A percentile compares a stretch with the other conserved stretches of the same genome.
Conservation (phyloP, 30 jellyfish, hydroid and myxozoan species). For the Aurelia sp. region DNA sequence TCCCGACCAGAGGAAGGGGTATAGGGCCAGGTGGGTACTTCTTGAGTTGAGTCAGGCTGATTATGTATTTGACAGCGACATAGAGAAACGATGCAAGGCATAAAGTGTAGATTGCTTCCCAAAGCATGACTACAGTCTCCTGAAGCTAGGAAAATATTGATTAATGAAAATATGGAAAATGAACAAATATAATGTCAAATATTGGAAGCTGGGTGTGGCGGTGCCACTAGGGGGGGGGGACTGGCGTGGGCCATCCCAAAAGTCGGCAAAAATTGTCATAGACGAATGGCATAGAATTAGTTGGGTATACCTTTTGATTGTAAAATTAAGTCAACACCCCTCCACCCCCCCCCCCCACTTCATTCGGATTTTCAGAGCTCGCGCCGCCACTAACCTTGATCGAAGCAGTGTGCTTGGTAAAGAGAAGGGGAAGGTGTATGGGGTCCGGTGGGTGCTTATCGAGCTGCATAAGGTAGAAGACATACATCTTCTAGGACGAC, state of each 20-base stretch:
- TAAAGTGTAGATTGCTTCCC: conserved; percentile 11
- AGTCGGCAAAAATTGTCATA: too few relatives aligned
- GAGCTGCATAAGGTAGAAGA: conserved; percentile 32
- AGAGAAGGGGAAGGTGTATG: conserved; percentile 68
- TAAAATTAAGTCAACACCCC: too few relatives aligned
- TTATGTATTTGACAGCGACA: conserved; percentile 16
- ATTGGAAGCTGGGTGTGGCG: too few relatives aligned
- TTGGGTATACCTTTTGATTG: too few relatives aligned
- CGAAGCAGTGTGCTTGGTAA: conserved; percentile 56
- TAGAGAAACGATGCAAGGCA: conserved; percentile 16
- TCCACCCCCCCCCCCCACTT: too few relatives aligned
- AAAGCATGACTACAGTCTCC: not conserved
- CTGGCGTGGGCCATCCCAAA: too few relatives aligned
- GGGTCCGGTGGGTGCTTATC: conserved; percentile 83
- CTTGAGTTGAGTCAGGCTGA: conserved; percentile 36
- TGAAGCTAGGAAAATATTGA: too few relatives aligned
- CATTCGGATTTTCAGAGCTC: too few relatives aligned
- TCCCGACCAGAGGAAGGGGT: conserved; percentile 81
- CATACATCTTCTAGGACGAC: not conserved
- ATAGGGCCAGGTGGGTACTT: conserved; percentile 85
- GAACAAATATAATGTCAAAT: too few relatives aligned
- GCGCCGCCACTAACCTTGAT: not conserved
- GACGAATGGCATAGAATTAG: too few relatives aligned
- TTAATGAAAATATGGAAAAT: too few relatives aligned
- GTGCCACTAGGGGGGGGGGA: too few relatives aligned